These are phyloP conservation scores for Standfussiana lucernea DNA, from an alignment of 2,888 invertebrate genomes.

Conservation along the genomic window DNA sequence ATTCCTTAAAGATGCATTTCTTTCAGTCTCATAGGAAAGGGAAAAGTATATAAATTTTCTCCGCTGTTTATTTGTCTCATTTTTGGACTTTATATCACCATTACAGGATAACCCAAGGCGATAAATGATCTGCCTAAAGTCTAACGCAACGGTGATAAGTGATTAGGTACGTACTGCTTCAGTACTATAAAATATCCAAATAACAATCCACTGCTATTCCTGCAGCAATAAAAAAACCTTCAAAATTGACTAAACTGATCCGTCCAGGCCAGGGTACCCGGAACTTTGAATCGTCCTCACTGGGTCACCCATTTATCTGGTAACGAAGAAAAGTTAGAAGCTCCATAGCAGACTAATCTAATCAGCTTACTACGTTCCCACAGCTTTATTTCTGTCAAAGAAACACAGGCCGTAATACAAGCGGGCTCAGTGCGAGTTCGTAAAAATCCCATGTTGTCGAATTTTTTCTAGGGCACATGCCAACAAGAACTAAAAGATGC, in stretches of 20 bases:
- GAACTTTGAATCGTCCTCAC: neutral
- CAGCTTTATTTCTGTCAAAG: neutral
- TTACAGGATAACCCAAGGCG: neutral
- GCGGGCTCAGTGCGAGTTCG: neutral
- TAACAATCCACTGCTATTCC: neutral
- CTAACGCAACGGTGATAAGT: neutral
- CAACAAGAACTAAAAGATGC: neutral
- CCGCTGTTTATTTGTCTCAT: neutral
- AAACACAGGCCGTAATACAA: neutral
- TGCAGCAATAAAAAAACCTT: neutral
- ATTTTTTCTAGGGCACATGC: neutral
- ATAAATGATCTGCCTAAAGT: neutral
- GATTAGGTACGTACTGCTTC: neutral
- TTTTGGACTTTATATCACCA: neutral
- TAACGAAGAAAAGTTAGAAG: neutral
- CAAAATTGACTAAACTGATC: neutral
- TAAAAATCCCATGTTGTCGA: neutral
- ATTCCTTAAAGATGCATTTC: constrained; percentile 4
- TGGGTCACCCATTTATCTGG: neutral
- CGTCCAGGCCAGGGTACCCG: neutral
- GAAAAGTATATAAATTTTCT: neutral
- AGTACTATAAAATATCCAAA: neutral
- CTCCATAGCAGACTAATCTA: neutral
- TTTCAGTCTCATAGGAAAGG: constrained; percentile 4
- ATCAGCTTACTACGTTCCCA: neutral